Base-by-base conservation (phyloP, 2,113 vertebrate genomes). In the Pluvialis apricaria region DNA sequence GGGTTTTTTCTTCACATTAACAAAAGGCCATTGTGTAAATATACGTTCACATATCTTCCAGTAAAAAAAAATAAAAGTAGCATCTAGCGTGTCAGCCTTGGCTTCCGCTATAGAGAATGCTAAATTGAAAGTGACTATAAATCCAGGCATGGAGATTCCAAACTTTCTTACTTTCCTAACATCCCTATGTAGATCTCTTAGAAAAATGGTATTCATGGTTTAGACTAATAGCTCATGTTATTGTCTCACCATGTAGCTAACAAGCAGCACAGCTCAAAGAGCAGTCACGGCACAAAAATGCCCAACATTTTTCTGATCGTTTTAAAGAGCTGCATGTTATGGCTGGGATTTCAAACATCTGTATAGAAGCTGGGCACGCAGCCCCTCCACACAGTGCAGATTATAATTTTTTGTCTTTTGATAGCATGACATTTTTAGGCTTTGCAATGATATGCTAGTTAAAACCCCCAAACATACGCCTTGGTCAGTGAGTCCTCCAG, bases 361-460 rank as follows among this genome's bases (percentile, higher is more conserved):
- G 12, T 42, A n/a, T 34, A 51, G 31, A 42, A 75, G 20, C 26
- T 9, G 26, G 16, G 16, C 49, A 69, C 2, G 4, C 13, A 75
- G 17, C 19, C 18, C 22, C 44, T 73, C 38, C 4, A 0, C 34
- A 47, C 1, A 0, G 34, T 16, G 9, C 28, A 38, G 19, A 49
- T 79, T 40, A 40, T 25, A 22, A 29, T n/a, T 72, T 80, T 69
- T 80, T 42, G 20, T 45, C 40, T 61, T 88, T 55, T 55, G n/a
- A 40, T 66, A 76, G 52, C 0, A 0, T 76, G 40, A 60, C 1
- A 0, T 11, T 71, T 80, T 51, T 61, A 40, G 32, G 32, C 19
- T 93, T 83, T 79, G 68, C 66, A 90, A 64, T 36, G 38, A 47
- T 60, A 70, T 12, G 26, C 32, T 47, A 34, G 15, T 60, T 87